Evolutionary conservation across 2,888 invertebrate species (phyloP).

Genomic region (Phytoseiulus persimilis): DNA sequence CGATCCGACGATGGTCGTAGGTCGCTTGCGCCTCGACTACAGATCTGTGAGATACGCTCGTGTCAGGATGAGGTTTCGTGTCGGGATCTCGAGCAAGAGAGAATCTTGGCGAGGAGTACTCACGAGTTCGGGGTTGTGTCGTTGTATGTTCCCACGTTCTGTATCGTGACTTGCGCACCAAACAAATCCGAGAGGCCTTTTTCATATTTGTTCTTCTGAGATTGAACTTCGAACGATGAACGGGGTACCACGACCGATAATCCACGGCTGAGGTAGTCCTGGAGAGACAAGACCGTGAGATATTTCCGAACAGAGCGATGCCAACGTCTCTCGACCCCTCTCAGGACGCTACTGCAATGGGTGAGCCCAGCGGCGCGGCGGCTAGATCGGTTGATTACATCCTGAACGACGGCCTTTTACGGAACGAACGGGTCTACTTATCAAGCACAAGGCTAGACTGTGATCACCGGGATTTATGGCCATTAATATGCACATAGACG

Average conservation of each 20-base stretch:
- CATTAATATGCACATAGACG: conserved; percentile 33
- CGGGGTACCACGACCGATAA: conserved; percentile 8
- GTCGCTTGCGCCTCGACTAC: conserved; percentile 32
- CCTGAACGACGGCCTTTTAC: not conserved
- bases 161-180: conserved; percentile 45
- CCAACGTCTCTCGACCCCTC: not conserved
- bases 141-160: conserved; percentile 42
- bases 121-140: conserved; percentile 8
- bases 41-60: not conserved
- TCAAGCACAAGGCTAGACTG: not conserved
- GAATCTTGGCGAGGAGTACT: too few relatives aligned
- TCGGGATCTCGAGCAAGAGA: too few relatives aligned
- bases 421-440: not conserved
- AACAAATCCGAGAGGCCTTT: conserved; percentile 44
- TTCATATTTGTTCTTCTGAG: conserved; percentile 38
- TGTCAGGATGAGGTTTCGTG: not conserved
- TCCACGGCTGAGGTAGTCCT: conserved; percentile 10
- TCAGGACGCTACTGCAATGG: not conserved
- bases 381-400: not conserved
- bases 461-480: conserved; percentile 15
- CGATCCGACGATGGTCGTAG: conserved; percentile 28
- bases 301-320: not conserved
- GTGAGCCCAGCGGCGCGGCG: not conserved
- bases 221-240: conserved; percentile 24
- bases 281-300: not conserved